Evolutionary conservation across 1,140 invertebrate species (phyloP).

Genomic region (Drosophila seguyi): DNA sequence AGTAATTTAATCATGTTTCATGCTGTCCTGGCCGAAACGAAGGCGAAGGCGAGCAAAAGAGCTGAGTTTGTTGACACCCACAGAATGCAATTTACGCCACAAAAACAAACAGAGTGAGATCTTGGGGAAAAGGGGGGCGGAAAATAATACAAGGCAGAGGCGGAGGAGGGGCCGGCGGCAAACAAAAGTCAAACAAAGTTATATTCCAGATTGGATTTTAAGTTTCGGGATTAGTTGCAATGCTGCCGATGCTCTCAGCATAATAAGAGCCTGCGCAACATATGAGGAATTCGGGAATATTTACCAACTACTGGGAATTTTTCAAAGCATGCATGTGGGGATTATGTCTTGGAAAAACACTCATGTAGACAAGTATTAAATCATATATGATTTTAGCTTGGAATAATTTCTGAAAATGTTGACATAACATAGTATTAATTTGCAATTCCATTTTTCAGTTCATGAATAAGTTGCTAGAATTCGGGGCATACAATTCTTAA

Average conservation of each 20-base stretch:
- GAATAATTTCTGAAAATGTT: neutral
- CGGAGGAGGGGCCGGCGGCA: slow-evolving; percentile 2
- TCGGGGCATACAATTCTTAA: neutral
- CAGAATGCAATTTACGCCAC: slow-evolving; percentile 78
- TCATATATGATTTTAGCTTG: neutral
- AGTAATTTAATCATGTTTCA: slow-evolving; percentile 79
- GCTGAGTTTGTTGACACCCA: slow-evolving; percentile 72
- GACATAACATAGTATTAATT: neutral
- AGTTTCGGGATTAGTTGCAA: slow-evolving; percentile 39
- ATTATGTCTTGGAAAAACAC: neutral
- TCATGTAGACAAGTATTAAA: neutral
- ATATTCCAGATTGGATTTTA: slow-evolving; percentile 53
- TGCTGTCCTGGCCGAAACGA: slow-evolving; percentile 51
- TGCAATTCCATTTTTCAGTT: neutral
- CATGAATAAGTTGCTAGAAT: neutral
- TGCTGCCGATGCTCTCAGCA: slow-evolving; percentile 30
- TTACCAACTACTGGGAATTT: neutral
- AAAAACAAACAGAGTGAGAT: slow-evolving; percentile 64
- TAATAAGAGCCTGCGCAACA: slow-evolving; percentile 8
- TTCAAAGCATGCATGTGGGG: neutral
- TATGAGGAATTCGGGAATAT: slow-evolving; percentile 4
- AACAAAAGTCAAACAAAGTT: slow-evolving; percentile 68
- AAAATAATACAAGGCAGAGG: slow-evolving; percentile 13
- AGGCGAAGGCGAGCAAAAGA: slow-evolving; percentile 12
- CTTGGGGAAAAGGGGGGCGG: slow-evolving; percentile 21